These are phyloP conservation scores for Phasia obesa DNA, from an alignment of 2,888 invertebrate species.

Conservation along the genomic window DNA sequence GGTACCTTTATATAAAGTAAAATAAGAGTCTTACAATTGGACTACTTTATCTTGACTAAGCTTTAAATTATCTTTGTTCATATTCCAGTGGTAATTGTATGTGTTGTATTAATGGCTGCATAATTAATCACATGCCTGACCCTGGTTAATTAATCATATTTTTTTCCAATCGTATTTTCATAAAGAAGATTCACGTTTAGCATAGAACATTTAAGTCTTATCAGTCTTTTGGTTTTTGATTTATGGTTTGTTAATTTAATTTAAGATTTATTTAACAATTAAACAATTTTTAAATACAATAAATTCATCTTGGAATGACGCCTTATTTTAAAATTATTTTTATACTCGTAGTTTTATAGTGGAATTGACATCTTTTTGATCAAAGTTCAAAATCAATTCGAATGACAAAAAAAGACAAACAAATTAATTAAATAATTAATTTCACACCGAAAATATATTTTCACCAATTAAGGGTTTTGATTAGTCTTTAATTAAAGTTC, in stretches of 20 bases:
- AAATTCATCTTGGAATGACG: neutral
- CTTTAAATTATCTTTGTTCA: neutral
- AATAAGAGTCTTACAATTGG: too few species aligned
- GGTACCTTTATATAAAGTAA: too few species aligned
- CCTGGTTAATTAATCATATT: neutral
- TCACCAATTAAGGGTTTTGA: too few species aligned
- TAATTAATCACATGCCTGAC: neutral
- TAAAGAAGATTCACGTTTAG: neutral
- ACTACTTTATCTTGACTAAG: neutral
- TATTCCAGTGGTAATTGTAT: neutral
- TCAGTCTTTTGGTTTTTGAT: neutral
- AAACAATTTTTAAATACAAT: neutral
- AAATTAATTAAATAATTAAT: too few species aligned
- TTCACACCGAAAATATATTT: too few species aligned
- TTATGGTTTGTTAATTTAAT: conserved; percentile 11
- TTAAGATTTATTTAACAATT: neutral
- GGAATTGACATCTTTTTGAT: too few species aligned
- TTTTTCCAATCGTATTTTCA: too few species aligned
- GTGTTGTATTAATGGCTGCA: neutral
- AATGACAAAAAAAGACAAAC: too few species aligned
- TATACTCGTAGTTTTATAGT: conserved; percentile 4
- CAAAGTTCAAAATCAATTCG: too few species aligned
- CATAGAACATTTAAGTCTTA: conserved; percentile 5
- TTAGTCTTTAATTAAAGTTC: too few species aligned
- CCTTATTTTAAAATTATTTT: conserved; percentile 18